These are phyloP conservation scores for Sympetrum striolatum DNA, from an alignment of 2,888 invertebrate species.

Conservation along the genomic window DNA sequence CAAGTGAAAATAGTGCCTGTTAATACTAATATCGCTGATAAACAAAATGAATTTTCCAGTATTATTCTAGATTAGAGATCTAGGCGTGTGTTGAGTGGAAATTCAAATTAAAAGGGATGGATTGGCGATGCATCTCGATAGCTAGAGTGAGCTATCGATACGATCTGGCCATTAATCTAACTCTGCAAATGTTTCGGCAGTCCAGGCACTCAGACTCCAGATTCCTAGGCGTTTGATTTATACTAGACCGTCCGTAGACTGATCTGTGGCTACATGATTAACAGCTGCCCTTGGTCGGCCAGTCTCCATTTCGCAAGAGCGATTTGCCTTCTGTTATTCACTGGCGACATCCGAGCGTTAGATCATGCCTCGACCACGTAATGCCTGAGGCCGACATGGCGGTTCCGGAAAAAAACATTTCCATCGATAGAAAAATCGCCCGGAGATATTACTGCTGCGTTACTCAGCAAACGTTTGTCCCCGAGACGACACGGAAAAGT, in stretches of 20 bases:
- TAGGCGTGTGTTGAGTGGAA: too few relatives aligned
- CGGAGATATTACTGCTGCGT: background rate
- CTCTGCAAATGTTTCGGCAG: too few relatives aligned
- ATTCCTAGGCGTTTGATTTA: too few relatives aligned
- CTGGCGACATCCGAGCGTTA: background rate
- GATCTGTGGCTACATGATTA: background rate
- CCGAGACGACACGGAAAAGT: background rate
- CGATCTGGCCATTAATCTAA: too few relatives aligned
- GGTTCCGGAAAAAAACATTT: background rate
- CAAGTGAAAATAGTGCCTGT: too few relatives aligned
- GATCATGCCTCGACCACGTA: background rate
- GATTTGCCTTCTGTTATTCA: background rate
- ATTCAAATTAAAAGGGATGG: too few relatives aligned
- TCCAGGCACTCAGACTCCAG: too few relatives aligned
- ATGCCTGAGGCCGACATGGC: background rate
- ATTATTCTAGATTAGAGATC: too few relatives aligned
- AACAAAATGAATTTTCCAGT: too few relatives aligned
- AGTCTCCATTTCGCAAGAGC: background rate
- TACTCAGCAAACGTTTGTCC: background rate
- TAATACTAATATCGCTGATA: too few relatives aligned
- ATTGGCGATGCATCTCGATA: too few relatives aligned
- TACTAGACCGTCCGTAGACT: background rate
- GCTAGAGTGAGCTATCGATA: too few relatives aligned
- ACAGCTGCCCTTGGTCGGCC: background rate
- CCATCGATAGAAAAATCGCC: background rate